Evolutionary conservation across 2,113 vertebrate species (phyloP).

Genomic region (Rattus norvegicus): DNA sequence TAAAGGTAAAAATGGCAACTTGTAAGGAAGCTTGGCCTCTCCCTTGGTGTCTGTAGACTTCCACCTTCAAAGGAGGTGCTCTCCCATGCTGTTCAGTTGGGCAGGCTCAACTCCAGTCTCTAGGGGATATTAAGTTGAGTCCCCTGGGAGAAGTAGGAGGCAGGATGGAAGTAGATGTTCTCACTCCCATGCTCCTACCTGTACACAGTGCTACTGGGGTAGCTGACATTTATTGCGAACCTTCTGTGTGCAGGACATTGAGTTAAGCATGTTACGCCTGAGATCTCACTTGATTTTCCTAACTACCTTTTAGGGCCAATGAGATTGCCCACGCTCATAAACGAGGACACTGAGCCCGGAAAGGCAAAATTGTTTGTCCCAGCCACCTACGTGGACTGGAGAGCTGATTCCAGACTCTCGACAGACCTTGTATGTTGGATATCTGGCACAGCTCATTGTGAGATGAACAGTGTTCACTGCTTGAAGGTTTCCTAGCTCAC

Average conservation of each 20-base stretch:
- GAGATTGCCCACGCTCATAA: background rate
- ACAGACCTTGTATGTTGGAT: background rate
- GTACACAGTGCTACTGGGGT: background rate
- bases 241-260: background rate
- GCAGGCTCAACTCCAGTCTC: background rate
- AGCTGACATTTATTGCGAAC: background rate
- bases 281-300: background rate
- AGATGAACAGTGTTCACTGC: background rate
- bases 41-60: rapidly evolving
- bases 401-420: background rate
- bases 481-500: background rate
- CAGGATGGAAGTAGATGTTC: background rate
- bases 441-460: background rate
- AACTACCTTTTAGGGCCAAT: background rate
- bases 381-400: too few species aligned
- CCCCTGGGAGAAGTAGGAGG: background rate
- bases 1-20: slow-evolving; percentile 18
- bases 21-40: too few species aligned
- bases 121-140: background rate
- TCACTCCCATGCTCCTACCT: background rate
- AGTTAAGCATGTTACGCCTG: background rate
- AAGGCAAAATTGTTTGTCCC: background rate
- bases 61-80: background rate
- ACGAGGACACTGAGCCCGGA: background rate
- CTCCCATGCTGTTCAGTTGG: background rate